Evolutionary conservation across 2,113 vertebrate genomes (phyloP), one percentile per base, ranked within the genome.

Genomic region (Sardina pilchardus): DNA sequence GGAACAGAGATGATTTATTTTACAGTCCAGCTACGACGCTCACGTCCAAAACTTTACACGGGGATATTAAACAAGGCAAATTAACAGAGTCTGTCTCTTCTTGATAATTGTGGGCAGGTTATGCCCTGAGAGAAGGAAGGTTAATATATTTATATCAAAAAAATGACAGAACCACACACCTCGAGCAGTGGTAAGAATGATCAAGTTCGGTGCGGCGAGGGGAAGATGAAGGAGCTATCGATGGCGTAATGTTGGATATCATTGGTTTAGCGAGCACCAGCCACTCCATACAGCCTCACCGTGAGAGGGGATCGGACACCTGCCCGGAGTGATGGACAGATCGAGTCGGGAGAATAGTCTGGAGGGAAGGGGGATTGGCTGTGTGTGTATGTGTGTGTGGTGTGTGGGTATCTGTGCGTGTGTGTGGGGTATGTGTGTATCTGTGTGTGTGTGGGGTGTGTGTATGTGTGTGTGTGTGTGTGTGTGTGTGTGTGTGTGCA

Each of bases 251-350:
- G 90, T 86, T 93, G 90, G 91, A 91, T 91, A 92, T 87, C 89
- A 88, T 86, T 90, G 91, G 89, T 92, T 90, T 94, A 91, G 83
- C 89, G 88, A 91, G 91, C 91, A 90, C 90, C 90, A 56, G 91
- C 89, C 93, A 92, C 95, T 93, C 95, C 94, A 95, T 96, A 95
- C 93, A 95, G 95, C 94, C 90, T 94, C 95, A 90, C 96, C 95
- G 95, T 94, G 92, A 93, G 95, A 91, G 94, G 92, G 91, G 92
- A 95, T 96, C 95, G 94, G 95, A 95, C 94, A 95, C 92, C 93
- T 94, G 94, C 93, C 95, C 90, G 90, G 92, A 93, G 95, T 97
- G 96, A 97, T 95, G 94, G 96, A 96, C 96, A 96, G 94, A 93
- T 93, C 91, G 92, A 92, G 94, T 93, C 95, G 90, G 94, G 89